Conservation (phyloP, 1,140 invertebrate species). For the Fopius arisanus region DNA sequence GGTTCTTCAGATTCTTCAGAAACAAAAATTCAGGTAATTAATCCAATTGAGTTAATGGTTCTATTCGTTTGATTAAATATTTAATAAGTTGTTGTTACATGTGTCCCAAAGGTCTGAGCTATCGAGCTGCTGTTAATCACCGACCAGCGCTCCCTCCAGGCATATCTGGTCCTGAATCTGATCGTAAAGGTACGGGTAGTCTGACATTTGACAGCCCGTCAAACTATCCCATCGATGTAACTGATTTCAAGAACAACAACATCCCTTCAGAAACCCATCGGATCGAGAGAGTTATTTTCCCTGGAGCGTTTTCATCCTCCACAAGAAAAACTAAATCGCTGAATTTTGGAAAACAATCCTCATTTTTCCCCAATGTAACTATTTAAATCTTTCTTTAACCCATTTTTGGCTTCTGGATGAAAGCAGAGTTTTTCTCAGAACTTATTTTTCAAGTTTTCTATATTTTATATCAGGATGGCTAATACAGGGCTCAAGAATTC, state of each 20-base stretch:
- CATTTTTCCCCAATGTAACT: not conserved
- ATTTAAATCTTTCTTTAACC: too few species aligned
- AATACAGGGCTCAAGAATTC: too few species aligned
- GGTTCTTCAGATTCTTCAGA: constrained; percentile 82
- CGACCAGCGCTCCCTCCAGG: not conserved
- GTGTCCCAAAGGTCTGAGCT: constrained; percentile 21
- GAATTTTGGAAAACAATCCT: not conserved
- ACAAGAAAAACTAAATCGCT: not conserved
- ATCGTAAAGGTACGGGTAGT: not conserved
- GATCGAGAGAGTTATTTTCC: not conserved
- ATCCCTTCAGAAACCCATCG: not conserved
- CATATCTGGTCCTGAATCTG: not conserved
- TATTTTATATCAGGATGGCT: too few species aligned
- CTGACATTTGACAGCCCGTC: not conserved
- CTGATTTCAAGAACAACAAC: not conserved
- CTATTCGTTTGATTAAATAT: too few species aligned
- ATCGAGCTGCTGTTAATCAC: not conserved
- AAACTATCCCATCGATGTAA: not conserved
- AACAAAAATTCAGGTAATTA: constrained; percentile 20
- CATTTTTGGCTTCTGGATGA: too few species aligned
- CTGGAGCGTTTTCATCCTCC: not conserved
- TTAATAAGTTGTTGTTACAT: too few species aligned
- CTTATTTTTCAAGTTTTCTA: too few species aligned
- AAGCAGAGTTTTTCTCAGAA: too few species aligned
- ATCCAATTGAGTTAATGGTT: too few species aligned